These are phyloP conservation scores for Eristalis tenax DNA, from an alignment of 2,888 invertebrate genomes.

Conservation along the genomic window DNA sequence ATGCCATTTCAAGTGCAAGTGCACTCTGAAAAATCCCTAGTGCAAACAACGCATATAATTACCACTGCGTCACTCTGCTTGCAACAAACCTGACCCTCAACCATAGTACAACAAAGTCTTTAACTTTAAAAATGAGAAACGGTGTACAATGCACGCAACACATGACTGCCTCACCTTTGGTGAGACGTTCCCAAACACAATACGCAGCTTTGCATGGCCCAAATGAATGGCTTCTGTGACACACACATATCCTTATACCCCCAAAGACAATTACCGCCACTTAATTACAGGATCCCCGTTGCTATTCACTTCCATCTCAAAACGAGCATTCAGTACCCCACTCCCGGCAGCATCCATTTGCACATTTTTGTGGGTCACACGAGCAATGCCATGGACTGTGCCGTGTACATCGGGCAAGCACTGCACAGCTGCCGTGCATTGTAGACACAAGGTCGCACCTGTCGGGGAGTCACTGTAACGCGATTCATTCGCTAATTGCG, in stretches of 20 bases:
- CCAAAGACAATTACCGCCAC: slow-evolving; percentile 40
- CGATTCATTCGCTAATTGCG: slow-evolving; percentile 58
- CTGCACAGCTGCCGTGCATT: slow-evolving; percentile 11
- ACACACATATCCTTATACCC: slow-evolving; percentile 15
- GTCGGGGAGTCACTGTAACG: slow-evolving; percentile 40
- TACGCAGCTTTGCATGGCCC: slow-evolving; percentile 20
- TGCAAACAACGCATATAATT: slow-evolving; percentile 7
- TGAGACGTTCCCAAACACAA: slow-evolving; percentile 15
- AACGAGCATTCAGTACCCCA: slow-evolving; percentile 19
- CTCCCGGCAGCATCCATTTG: neutral
- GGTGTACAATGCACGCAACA: slow-evolving; percentile 16
- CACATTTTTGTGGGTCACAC: slow-evolving; percentile 56
- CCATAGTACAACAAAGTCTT: slow-evolving; percentile 21
- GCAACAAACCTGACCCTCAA: slow-evolving; percentile 20
- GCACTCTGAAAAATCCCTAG: slow-evolving; percentile 11
- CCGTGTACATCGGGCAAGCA: neutral
- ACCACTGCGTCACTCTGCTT: slow-evolving; percentile 12
- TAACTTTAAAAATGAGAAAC: slow-evolving; percentile 17
- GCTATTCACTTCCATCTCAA: slow-evolving; percentile 41
- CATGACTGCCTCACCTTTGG: slow-evolving; percentile 4
- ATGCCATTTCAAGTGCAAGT: neutral
- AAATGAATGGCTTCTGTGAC: neutral
- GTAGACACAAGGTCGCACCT: slow-evolving; percentile 56
- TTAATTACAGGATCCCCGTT: slow-evolving; percentile 55
- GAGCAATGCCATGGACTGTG: slow-evolving; percentile 53